Conservation (phyloP, 2,797 vertebrate species). For the Caiman crocodilus region DNA sequence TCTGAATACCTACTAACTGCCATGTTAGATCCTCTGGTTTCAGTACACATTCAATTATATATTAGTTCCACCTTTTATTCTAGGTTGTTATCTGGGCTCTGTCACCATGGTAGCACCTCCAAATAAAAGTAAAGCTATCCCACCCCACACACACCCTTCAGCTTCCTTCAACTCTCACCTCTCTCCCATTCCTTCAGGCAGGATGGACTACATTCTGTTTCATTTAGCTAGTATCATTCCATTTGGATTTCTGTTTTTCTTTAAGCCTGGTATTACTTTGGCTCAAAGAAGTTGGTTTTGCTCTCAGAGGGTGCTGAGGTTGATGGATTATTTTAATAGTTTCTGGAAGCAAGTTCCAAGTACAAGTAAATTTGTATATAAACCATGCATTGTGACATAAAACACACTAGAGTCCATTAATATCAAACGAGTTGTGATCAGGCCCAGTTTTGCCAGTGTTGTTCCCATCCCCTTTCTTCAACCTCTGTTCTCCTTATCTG, state of each 20-base stretch:
- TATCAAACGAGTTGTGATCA: background rate
- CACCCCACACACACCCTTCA: background rate
- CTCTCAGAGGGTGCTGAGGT: background rate
- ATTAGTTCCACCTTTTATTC: background rate
- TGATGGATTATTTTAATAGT: background rate
- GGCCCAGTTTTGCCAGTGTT: background rate
- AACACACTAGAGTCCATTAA: background rate
- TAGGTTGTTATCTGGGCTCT: background rate
- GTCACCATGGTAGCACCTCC: slow-evolving; percentile 1
- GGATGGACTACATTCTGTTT: background rate
- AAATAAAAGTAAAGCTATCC: background rate
- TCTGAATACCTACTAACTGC: background rate
- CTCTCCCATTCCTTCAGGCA: background rate
- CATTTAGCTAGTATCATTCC: background rate
- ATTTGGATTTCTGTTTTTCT: background rate
- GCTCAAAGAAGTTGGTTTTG: background rate
- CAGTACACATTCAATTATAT: background rate
- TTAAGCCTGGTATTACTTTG: background rate
- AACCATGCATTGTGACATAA: background rate
- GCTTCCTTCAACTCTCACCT: background rate
- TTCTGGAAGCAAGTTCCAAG: background rate
- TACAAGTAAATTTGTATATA: background rate
- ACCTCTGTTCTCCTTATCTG: background rate
- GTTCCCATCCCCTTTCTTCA: background rate
- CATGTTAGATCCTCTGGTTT: fast-evolving